Base-by-base conservation (phyloP, 2,888 invertebrate genomes). In the Homarus gammarus region DNA sequence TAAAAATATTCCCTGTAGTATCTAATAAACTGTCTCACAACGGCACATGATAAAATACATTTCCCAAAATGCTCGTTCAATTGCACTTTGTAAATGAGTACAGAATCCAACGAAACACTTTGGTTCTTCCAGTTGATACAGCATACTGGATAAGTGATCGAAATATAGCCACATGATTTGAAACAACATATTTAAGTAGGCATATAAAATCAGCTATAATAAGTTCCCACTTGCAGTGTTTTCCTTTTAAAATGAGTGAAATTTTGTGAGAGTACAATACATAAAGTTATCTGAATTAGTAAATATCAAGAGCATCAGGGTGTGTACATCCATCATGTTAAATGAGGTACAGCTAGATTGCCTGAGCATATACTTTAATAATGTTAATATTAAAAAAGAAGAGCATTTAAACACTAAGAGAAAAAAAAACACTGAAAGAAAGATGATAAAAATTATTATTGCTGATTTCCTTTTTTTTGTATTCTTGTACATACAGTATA, bases 1-100 rank as follows among this genome's bases (percentile, higher is more conserved):
- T 89, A 89, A 89, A 89, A 89, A 89, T 89, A 89, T 84, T 89
- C 89, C 89, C 89, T 89, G 89, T 84, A 81, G 88, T 88, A 84
- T 88, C 88, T 88, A 79, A 88, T 88, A 88, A 88, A 84, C 72
- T 81, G 89, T 84, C 89, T 89, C 89, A 89, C 89, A 89, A 84
- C 89, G 89, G 89, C 89, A 89, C 84, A 89, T 89, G 81, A 89
- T 89, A 78, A 84, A 84, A 89, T 84, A 84, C 84, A 89, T 79
- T 84, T 78, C 38, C 89, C 84, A 81, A 81, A 89, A 84, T 79
- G 79, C 79, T 72, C 83, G 78, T 77, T 81, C 86, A 84, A 83
- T 84, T 84, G 83, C 84, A 83, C 83, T 84, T 78, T 68, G 75
- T 61, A 51, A 56, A 82, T 72, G 75, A 85, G 64, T 72, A 77